These are phyloP conservation scores for Microcaecilia unicolor DNA, from an alignment of 2,797 vertebrate species.

Conservation along the genomic window DNA sequence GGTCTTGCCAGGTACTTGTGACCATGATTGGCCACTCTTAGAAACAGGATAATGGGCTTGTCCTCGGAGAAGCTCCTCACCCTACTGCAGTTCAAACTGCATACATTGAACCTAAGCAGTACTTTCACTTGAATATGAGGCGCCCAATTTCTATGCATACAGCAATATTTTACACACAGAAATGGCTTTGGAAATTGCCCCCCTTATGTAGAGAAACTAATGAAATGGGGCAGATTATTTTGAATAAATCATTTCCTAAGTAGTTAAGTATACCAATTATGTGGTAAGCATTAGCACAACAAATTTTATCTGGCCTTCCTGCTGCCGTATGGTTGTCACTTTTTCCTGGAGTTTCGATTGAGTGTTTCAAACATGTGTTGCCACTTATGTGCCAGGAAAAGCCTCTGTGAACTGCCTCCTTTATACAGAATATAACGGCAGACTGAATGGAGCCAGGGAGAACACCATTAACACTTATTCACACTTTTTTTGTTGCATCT, in stretches of 20 bases:
- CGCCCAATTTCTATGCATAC: too few relatives aligned
- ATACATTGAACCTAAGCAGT: too few relatives aligned
- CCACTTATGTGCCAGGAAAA: constrained; percentile 66
- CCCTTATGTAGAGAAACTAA: constrained; percentile 12
- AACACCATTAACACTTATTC: constrained; percentile 58
- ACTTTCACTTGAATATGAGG: too few relatives aligned
- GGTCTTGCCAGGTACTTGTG: too few relatives aligned
- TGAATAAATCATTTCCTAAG: constrained; percentile 34
- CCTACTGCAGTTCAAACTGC: too few relatives aligned
- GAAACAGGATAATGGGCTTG: too few relatives aligned
- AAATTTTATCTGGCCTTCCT: constrained; percentile 45
- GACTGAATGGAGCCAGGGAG: constrained; percentile 60
- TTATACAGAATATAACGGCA: constrained; percentile 55
- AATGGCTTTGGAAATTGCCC: too few relatives aligned
- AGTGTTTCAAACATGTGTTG: constrained; percentile 64
- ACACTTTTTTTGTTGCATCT: constrained; percentile 66
- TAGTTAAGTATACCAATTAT: constrained; percentile 41
- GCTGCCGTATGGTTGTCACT: constrained; percentile 55
- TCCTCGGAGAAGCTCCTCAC: too few relatives aligned
- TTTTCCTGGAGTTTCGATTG: constrained; percentile 48
- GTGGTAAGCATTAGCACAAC: constrained; percentile 41
- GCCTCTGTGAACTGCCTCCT: constrained; percentile 55
- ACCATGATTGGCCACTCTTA: too few relatives aligned
- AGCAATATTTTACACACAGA: too few relatives aligned
- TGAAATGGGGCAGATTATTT: constrained; percentile 19